Percentiles rank a stretch among this genome's conserved stretches.
Conservation (phyloP, 2,113 vertebrate genomes). For the Furnarius figulus region DNA sequence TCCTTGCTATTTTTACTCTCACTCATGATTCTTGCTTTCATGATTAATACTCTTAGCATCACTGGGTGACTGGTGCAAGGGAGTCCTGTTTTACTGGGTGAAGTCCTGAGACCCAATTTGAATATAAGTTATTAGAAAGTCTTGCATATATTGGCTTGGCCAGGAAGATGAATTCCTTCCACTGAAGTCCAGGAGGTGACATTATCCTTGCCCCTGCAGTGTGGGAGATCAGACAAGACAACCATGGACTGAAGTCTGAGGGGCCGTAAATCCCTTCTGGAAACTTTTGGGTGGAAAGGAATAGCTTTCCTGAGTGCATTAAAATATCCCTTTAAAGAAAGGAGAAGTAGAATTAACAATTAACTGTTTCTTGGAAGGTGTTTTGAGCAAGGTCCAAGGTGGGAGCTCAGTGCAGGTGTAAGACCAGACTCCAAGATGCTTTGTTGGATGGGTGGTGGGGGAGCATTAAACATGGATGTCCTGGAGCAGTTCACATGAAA, state of each 20-base stretch:
- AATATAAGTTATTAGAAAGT: background rate
- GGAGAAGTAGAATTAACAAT: background rate
- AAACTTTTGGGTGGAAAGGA: background rate
- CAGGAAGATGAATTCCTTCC: background rate
- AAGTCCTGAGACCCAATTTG: background rate
- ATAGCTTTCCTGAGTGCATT: background rate
- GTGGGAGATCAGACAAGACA: background rate
- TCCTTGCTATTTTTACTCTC: conserved; percentile 1
- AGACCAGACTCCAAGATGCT: background rate
- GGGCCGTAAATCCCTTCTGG: rapidly evolving
- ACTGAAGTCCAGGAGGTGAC: background rate
- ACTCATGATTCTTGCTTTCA: background rate
- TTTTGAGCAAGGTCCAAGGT: background rate
- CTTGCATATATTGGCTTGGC: background rate
- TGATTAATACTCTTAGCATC: background rate
- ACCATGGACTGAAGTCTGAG: background rate
- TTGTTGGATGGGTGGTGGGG: background rate
- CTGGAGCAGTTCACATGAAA: background rate
- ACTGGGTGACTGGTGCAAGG: background rate
- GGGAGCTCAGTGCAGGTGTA: background rate
- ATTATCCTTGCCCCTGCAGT: background rate
- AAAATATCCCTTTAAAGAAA: background rate
- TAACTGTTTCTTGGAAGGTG: background rate
- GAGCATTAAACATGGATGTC: background rate
- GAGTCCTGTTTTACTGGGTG: background rate